Evolutionary conservation across 35 echinoderm and acorn worm species (phyloP), one percentile per base, ranked within the genome.

Genomic region (Ophioderma brevispina): DNA sequence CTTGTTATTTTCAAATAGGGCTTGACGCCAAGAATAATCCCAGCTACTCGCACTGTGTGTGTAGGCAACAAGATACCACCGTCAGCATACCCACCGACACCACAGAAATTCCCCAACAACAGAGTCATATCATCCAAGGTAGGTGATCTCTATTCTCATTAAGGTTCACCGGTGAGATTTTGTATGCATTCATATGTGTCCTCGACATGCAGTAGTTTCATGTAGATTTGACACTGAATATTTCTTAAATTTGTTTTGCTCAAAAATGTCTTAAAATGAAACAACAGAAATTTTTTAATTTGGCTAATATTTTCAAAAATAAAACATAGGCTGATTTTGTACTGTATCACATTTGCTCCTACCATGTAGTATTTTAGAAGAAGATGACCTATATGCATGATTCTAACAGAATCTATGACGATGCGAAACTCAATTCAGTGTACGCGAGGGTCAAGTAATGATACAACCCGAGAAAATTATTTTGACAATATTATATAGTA

Each of bases 81-180:
- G 59, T 2, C 17, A 18, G 59, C 59, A 13, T 1, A 18, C 28
- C 17, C 15, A 70, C 59, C 59, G 1, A 8, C 59, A 30, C 4
- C 5, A 13, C 93, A 95, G 83, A 77, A 93, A 18, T 99, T 95
- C 77, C 91, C 88, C 80, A 88, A 93, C 39, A 99, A 99, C 40
- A 92, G 86, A 55, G 85, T 99, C 35, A 91, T 90, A 82, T 95
- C 97, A 63, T 99, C 90, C 28, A 99, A 99, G 97, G 97, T 99
- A 81, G 84, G 17, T 33, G n/a, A n/a, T n/a, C n/a, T n/a, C n/a
- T n/a, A n/a, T 19, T 75, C 17, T 30, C 37, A 0, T 32, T 75
- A 32, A 42, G 0, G n/a, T 19, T 84, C 82, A 15, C 30, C 23
- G 36, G 6, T 31, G 63, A 19, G 37, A 18, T 63, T 63, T n/a